Evolutionary conservation across 2,888 invertebrate genomes (phyloP), one percentile per base, ranked within the genome.

Genomic region (Brachyopa scutellaris): DNA sequence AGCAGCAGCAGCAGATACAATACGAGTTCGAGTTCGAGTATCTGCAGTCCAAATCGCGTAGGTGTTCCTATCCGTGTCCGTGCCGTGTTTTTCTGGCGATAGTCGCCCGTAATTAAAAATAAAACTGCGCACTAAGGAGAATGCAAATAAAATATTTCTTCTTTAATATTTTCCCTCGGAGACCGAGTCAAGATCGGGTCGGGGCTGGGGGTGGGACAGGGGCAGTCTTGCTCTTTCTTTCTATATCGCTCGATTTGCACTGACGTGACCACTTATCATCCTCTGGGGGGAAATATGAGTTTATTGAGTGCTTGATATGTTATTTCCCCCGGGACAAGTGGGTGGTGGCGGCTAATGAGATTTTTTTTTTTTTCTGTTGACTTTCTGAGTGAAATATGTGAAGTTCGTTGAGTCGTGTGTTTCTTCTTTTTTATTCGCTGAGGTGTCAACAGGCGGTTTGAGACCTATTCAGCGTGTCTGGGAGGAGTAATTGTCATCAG

Each of bases 241-340:
- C n/a, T n/a, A n/a, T n/a, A n/a, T n/a, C n/a, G n/a, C 38, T 53
- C 57, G 29, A 69, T 42, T 51, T 61, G 42, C 55, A 55, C 4
- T 61, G 67, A 70, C 77, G 77, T 53, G 82, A 70, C 77, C 77
- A 82, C 77, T 77, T 70, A 66, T 82, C 70, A 72, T 59, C 45
- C 66, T 47, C 64, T 40, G 40, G 70, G 70, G 73, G 62, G 45
- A 61, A 77, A 82, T 82, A 82, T 82, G 77, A 82, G 64, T 82
- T 77, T 82, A 82, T 77, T 82, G 82, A 82, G 82, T 82, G 82
- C 82, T 72, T 82, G 82, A 82, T 82, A 72, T 82, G 77, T 72
- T 82, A 72, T 82, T 72, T 82, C 66, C 77, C 66, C 64, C 59
- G 47, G 42, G 61, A 79, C 76, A 74, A 76, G 82, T 82, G 70